Evolutionary conservation across 2,797 vertebrate genomes (phyloP).

Genomic region (Lutjanus campechanus): DNA sequence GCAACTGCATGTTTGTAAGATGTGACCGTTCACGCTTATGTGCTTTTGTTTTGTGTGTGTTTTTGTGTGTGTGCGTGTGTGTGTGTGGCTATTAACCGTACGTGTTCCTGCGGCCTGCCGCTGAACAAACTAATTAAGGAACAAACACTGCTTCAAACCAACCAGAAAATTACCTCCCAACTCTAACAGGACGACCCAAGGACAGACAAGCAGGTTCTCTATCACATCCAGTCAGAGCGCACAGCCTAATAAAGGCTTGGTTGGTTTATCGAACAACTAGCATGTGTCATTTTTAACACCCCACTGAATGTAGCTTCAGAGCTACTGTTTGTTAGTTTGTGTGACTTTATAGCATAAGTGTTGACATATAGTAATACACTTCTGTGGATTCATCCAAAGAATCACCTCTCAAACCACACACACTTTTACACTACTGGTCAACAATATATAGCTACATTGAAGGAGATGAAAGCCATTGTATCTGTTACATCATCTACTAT

Average conservation of each 20-base stretch:
- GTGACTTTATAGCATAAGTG: slow-evolving; percentile 25
- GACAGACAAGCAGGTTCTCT: slow-evolving; percentile 79
- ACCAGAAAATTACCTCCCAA: slow-evolving; percentile 89
- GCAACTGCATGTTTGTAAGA: slow-evolving; percentile 8
- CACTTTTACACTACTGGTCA: neutral
- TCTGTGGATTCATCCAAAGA: neutral
- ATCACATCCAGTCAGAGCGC: slow-evolving; percentile 74
- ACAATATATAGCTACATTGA: neutral
- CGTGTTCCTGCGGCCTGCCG: slow-evolving; percentile 75
- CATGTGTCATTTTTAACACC: slow-evolving; percentile 72
- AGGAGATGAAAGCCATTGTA: neutral
- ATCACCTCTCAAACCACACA: neutral
- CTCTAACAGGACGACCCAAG: slow-evolving; percentile 85
- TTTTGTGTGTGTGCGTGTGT: slow-evolving; percentile 32
- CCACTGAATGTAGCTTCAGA: slow-evolving; percentile 35
- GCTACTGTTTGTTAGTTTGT: slow-evolving; percentile 7
- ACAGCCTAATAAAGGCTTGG: slow-evolving; percentile 70
- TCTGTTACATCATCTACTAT: neutral
- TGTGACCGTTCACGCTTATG: neutral
- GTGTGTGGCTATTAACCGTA: slow-evolving; percentile 60
- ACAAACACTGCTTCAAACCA: slow-evolving; percentile 88
- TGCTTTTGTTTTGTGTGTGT: slow-evolving; percentile 25
- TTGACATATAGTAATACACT: slow-evolving; percentile 3
- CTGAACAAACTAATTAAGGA: slow-evolving; percentile 89
- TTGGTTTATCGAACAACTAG: slow-evolving; percentile 67